These are phyloP conservation scores for Axinella damicornis DNA, from an alignment of 37 sponge, comb jelly and placozoan species.

Conservation along the genomic window DNA sequence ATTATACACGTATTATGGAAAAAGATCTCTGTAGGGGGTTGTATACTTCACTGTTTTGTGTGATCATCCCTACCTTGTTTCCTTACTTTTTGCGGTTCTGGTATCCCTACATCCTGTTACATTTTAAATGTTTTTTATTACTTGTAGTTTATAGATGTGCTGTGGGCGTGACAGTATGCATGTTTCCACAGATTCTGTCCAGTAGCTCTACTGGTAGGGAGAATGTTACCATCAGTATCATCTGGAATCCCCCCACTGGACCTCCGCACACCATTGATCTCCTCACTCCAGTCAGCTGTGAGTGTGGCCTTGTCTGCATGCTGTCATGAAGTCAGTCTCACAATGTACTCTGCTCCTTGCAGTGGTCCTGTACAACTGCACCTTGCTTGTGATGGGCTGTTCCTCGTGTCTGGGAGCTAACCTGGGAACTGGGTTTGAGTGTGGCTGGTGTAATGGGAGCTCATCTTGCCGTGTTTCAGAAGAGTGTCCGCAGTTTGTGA, in stretches of 20 bases:
- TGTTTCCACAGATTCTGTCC: too few species aligned
- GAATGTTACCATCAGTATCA: slow-evolving; percentile 4
- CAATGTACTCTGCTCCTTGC: neutral
- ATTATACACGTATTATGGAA: too few species aligned
- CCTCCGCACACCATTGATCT: neutral
- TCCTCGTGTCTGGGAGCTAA: slow-evolving; percentile 47
- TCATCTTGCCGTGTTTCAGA: slow-evolving; percentile 34
- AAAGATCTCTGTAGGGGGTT: too few species aligned
- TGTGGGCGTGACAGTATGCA: too few species aligned
- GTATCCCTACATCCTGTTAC: too few species aligned
- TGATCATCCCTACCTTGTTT: too few species aligned
- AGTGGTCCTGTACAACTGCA: slow-evolving; percentile 61
- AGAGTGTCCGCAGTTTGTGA: slow-evolving; percentile 10
- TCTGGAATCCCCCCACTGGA: neutral
- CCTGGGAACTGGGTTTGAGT: slow-evolving; percentile 27
- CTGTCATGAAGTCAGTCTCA: too few species aligned
- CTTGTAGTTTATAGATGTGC: neutral
- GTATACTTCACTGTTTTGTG: too few species aligned
- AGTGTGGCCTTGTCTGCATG: slow-evolving; percentile 2
- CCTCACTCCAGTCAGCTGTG: neutral
- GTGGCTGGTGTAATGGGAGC: slow-evolving; percentile 65
- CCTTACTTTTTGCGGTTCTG: too few species aligned
- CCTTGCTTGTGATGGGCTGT: slow-evolving; percentile 29
- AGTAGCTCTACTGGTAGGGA: too few species aligned
- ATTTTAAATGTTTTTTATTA: too few species aligned